Evolutionary conservation across 2,888 invertebrate species (phyloP).

Genomic region (Euspilapteryx auroguttella): DNA sequence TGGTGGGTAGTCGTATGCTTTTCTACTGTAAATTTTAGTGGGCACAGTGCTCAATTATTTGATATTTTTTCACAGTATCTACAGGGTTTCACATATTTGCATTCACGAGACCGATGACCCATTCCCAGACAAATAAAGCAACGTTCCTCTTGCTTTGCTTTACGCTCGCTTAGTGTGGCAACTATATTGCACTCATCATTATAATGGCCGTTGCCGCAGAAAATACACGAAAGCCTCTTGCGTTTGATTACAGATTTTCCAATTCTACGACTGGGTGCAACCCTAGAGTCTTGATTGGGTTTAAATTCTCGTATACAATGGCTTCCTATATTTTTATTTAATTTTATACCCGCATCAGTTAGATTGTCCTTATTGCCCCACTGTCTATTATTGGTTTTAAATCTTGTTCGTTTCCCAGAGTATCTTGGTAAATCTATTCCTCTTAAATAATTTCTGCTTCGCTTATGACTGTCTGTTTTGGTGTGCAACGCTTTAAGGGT

Average conservation of each 20-base stretch:
- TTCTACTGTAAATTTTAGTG: not conserved
- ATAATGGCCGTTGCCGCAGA: slow-evolving; percentile 1
- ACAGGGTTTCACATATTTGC: not conserved
- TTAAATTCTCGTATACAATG: not conserved
- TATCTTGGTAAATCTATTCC: no score
- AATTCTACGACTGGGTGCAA: no score
- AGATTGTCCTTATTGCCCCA: not conserved
- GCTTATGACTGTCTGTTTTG: not conserved
- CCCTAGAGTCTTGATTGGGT: not conserved
- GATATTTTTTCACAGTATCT: not conserved
- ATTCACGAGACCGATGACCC: not conserved
- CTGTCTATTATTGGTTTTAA: not conserved
- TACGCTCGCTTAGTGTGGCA: slow-evolving; percentile 1
- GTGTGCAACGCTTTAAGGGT: not conserved
- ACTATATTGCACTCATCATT: slow-evolving; percentile 2
- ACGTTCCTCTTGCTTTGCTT: not conserved
- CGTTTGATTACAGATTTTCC: not conserved
- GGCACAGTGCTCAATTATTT: slow-evolving; percentile 2
- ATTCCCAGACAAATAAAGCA: slow-evolving; percentile 1
- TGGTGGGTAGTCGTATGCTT: no score
- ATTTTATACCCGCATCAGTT: not conserved
- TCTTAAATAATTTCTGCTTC: not conserved
- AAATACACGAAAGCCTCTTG: not conserved
- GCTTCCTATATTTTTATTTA: not conserved
- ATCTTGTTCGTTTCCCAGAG: no score